Evolutionary conservation across 2,797 vertebrate species (phyloP), one percentile per base, ranked within the genome.

Genomic region (Xerus rutilus): DNA sequence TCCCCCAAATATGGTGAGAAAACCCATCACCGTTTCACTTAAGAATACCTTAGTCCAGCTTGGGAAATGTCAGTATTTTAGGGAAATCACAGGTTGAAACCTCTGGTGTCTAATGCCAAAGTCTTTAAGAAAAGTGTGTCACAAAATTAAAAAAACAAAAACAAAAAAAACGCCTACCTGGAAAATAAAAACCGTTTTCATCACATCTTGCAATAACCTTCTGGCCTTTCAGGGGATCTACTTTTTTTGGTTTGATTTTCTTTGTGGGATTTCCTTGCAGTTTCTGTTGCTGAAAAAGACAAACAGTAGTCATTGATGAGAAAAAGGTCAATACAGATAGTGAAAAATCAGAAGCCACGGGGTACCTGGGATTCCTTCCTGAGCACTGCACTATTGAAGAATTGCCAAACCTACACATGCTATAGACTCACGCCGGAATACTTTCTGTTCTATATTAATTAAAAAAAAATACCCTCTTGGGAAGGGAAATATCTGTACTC

Each of bases 141-240:
- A 96, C 0, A 32, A 85, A 92, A 86, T 18, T 25, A 4, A 39
- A 49, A 21, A 32, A 32, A 20, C 20, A 20, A 54, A 54, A 54
- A 54, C 5, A 54, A 54, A 18, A 54, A 81, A 81, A 30, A 35
- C 62, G 65, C 3, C 17, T 98, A 99, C 99, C 99, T 98, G 98
- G 97, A 96, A 99, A 99, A 97, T 99, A 99, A 98, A 99, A 99
- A 86, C 99, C 99, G 62, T 99, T 99, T 93, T 97, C 1, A 0
- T 99, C 98, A 86, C 98, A 99, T 97, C 99, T 98, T 96, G 99
- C 99, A 97, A 99, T 98, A 78, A 99, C 98, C 70, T 98, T 99
- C 96, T 98, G 99, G 67, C 98, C 98, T 98, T 96, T 98, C 45
- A 98, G 95, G 89, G 96, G 90, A 91, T 98, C 94, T 70, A 98